Evolutionary conservation across 1,140 invertebrate genomes (phyloP).

Genomic region (Akabosia matsudoensis): DNA sequence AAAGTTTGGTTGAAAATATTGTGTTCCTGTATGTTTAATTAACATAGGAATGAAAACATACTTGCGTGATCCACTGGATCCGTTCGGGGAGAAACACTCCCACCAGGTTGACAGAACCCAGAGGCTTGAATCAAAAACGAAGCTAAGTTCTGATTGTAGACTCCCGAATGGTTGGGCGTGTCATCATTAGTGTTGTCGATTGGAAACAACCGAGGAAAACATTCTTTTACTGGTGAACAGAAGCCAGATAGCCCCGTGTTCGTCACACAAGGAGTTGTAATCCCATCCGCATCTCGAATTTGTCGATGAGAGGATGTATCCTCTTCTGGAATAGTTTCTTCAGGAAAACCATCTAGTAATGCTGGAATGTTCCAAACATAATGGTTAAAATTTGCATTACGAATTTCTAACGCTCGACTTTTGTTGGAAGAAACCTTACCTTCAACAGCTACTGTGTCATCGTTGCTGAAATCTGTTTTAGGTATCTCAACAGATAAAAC

Average conservation of each 20-base stretch:
- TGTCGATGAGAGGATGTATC: no score
- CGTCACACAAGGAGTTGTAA: background rate
- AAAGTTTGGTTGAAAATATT: no score
- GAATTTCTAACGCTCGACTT: background rate
- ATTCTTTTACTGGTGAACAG: background rate
- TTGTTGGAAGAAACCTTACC: background rate
- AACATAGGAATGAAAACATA: no score
- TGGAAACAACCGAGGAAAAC: constrained; percentile 5
- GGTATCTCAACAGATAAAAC: background rate
- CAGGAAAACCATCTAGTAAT: no score
- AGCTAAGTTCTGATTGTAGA: constrained; percentile 8
- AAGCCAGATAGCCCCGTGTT: background rate
- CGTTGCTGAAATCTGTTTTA: background rate
- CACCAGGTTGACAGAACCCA: background rate
- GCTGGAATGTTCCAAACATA: no score
- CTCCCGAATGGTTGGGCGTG: background rate
- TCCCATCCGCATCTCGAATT: background rate
- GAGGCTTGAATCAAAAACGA: background rate
- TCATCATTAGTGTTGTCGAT: background rate
- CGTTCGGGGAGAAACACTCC: no score
- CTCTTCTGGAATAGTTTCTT: no score
- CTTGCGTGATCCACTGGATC: no score
- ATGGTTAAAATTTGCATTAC: background rate
- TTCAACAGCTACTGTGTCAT: constrained; percentile 6
- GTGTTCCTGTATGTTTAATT: no score